Evolutionary conservation across 2,113 vertebrate genomes (phyloP), one percentile per base, ranked within the genome.

Genomic region (Poicephalus meyeri): DNA sequence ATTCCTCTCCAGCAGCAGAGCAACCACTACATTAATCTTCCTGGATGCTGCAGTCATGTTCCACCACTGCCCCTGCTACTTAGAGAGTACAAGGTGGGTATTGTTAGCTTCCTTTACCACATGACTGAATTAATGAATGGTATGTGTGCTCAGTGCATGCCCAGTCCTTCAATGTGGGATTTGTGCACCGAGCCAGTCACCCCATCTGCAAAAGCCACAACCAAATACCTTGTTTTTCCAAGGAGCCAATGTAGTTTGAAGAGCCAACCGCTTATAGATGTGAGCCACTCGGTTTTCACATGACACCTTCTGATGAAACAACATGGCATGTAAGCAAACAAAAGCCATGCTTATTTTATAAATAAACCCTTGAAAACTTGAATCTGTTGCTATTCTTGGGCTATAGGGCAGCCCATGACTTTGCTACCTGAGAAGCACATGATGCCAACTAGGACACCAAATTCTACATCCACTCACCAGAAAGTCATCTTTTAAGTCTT

Each of bases 141-240:
- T 58, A n/a, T 68, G 86, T 7, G 61, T n/a, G n/a, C 84, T 74
- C 39, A 11, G n/a, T 4, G 23, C 2, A 60, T 4, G 39, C 65
- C 80, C 64, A 13, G 52, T 5, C 64, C 47, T 55, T 81, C 86
- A 15, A 31, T 60, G 63, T 5, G 31, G 76, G 53, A 84, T 79
- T 33, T 79, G 91, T 71, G 76, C 8, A 25, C 73, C 37, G 6
- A 18, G 68, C 24, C 87, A 25, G 50, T 5, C 7, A 2, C 1
- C 9, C 77, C 37, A 49, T 44, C 92, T 70, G 76, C 64, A 49
- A 42, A 39, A 63, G 52, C 76, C 80, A 55, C 72, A 21, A 12
- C 0, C 23, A 61, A 89, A 72, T 3, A 42, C 23, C 33, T n/a
- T 0, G 0, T 2, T 13, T 16, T 29, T 1, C 0, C 65, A 44